Evolutionary conservation across 2,888 invertebrate genomes (phyloP), one percentile per base, ranked within the genome.

Genomic region (Halocaridina rubra): DNA sequence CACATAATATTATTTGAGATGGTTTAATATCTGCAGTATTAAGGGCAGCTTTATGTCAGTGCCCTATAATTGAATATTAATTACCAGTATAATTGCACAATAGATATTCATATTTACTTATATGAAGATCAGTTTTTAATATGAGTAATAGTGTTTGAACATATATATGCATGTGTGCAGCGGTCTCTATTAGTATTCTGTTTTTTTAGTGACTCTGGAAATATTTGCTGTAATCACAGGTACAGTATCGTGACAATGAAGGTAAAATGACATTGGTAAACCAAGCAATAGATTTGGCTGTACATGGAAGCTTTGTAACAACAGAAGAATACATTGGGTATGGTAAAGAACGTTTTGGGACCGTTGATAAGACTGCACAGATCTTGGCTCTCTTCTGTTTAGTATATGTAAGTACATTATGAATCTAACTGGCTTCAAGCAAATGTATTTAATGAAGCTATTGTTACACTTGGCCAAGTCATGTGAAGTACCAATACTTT

Each of bases 291-390:
- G 94, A 94, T 89, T 91, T 94, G 90, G 92, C 93, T 3, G 89
- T 94, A 10, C 94, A 93, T 89, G 95, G 95, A 0, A 93, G 93
- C 89, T 89, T 91, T n/a, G 92, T 94, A 0, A 91, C 93, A 0
- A 92, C 93, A 67, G 92, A 93, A 0, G 91, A 92, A 32, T 91
- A 94, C 0, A 32, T 76, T 2, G 27, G 59, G n/a, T 46, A 91
- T 0, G 93, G 93, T 0, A 87, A 92, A 13, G 92, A 92, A 19
- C 91, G 94, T 57, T 91, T 92, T 87, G 92, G 92, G 3, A 22
- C 89, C 57, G 39, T 90, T 89, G 75, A 88, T 67, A 0, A 88
- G 88, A 87, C 84, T 0, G 90, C 90, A 13, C 89, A 24, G 8
- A 13, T 59, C 4, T 16, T 7, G 8, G 3, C 16, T 19, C 16